Base-by-base conservation (phyloP, 2,888 invertebrate genomes). In the Idaea straminata region DNA sequence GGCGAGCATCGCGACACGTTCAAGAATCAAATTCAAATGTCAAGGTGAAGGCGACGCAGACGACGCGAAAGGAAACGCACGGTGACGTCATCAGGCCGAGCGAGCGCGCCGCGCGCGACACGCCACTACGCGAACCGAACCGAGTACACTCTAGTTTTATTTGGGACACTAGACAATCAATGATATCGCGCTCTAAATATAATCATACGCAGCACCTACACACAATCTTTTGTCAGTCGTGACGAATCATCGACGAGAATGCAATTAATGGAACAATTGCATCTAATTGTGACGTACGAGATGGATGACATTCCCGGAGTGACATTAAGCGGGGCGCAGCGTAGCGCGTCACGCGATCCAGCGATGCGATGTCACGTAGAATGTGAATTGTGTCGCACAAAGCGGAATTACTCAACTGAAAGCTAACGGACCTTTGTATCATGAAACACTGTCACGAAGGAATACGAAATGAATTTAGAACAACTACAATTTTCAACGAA, bases 1-100 rank as follows among this genome's bases (percentile, higher is more conserved):
- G 82, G 82, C 82, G 83, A 75, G 72, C 81, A 80, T 74, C 79
- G 82, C 79, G 78, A 87, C 88, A 85, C 87, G 89, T 85, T 83
- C 84, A 79, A 85, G 82, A 86, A 86, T 87, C 89, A 87, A 87
- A 88, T 84, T 83, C 82, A 87, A 89, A 90, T 91, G 91, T 90
- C 90, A 92, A 91, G 91, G 88, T 86, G 87, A 88, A 85, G 86
- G 85, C 86, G 83, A 85, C 82, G 25, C 25, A 25, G 47, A 47
- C 47, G 47, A 47, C 47, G 86, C 81, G 85, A 89, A 90, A 90
- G 90, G 90, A 89, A 88, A 84, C 85, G 86, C 85, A 83, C 79
- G 74, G 79, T 90, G 89, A 90, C 91, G 91, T 91, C 89, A 89
- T 80, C 69, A 75, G 74, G 77, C 83, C 82, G 88, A 25, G 25